A percentile compares a stretch with the other conserved stretches of the same genome.
Conservation (phyloP, 92 coral and sea anemone species). For the Ricordea florida region DNA sequence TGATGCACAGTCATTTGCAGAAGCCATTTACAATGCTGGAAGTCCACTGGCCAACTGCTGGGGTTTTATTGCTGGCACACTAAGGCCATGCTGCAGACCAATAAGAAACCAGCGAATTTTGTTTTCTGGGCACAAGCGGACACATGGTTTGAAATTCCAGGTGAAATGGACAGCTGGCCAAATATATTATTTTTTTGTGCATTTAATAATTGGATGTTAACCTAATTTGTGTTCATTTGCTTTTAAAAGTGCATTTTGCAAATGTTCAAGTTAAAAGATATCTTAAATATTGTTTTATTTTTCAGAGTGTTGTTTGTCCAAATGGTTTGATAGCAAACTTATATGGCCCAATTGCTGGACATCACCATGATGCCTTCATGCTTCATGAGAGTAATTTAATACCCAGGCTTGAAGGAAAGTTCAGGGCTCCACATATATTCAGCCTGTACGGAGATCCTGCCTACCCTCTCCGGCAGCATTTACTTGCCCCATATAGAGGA, state of each 20-base stretch:
- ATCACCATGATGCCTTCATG: constrained; percentile 76
- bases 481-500: constrained; percentile 36
- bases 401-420: constrained; percentile 42
- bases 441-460: too few relatives aligned
- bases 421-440: constrained; percentile 21
- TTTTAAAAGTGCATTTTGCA: too few relatives aligned
- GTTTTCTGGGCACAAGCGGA: constrained; percentile 33
- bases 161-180: neutral
- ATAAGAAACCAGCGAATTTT: constrained; percentile 11
- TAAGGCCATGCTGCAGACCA: constrained; percentile 2
- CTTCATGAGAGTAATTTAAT: constrained; percentile 60
- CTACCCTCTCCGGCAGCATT: constrained; percentile 41
- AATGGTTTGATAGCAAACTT: constrained; percentile 61
- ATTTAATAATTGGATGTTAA: too few relatives aligned
- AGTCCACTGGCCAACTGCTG: neutral
- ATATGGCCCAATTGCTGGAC: constrained; percentile 71
- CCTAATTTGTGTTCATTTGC: too few relatives aligned
- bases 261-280: too few relatives aligned
- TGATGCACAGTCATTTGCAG: too few relatives aligned
- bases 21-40: too few relatives aligned
- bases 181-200: neutral
- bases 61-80: neutral
- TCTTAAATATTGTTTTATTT: too few relatives aligned
- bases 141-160: constrained; percentile 33
- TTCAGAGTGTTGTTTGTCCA: constrained; percentile 61